These are phyloP conservation scores for Aphidius colemani DNA, from an alignment of 2,888 invertebrate species.

Conservation along the genomic window DNA sequence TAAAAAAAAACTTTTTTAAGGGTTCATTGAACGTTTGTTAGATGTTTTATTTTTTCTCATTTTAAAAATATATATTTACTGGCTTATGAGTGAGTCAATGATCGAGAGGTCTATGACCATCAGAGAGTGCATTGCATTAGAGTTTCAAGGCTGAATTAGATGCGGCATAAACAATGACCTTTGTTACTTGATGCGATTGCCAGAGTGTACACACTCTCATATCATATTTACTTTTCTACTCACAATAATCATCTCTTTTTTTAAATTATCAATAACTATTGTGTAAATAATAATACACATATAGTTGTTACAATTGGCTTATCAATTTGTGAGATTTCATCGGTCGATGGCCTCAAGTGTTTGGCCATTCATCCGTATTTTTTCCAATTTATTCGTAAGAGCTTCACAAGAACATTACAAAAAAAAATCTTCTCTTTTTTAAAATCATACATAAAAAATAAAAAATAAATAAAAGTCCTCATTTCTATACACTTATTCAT, in stretches of 20 bases:
- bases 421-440: not conserved
- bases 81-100: constrained; percentile 27
- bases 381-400: constrained; percentile 14
- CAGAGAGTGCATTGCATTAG: constrained; percentile 48
- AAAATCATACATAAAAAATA: not conserved
- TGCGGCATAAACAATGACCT: constrained; percentile 21
- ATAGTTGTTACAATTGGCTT: constrained; percentile 8
- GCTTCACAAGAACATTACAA: constrained; percentile 4
- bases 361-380: constrained; percentile 13
- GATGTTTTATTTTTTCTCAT: constrained; percentile 15
- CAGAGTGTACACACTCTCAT: constrained; percentile 24
- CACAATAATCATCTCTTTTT: not conserved
- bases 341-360: constrained; percentile 16
- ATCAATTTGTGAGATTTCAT: constrained; percentile 20
- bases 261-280: too few species aligned
- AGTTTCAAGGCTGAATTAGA: constrained; percentile 56
- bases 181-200: too few species aligned
- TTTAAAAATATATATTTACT: not conserved
- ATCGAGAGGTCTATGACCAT: constrained; percentile 34
- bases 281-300: not conserved
- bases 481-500: not conserved
- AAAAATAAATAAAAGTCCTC: not conserved
- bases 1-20: not conserved
- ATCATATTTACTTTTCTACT: constrained; percentile 23
- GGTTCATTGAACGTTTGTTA: not conserved